Base-by-base conservation (phyloP, 1,140 invertebrate species). In the Akabosia matsudoensis region DNA sequence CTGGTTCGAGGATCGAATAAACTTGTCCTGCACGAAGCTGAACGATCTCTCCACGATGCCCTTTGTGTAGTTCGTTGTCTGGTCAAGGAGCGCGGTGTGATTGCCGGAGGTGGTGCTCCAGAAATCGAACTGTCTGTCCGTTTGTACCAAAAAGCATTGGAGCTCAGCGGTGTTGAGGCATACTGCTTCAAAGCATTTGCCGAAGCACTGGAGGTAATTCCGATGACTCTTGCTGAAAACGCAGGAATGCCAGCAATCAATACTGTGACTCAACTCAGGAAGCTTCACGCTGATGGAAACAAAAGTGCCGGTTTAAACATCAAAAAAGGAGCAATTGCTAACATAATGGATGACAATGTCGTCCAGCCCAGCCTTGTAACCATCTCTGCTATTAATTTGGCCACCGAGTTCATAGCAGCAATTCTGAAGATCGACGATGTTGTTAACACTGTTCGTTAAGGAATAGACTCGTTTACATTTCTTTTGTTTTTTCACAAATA, bases 381-480 rank as follows among this genome's bases (percentile, higher is more conserved):
- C 26, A 91, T 91, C 7, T 97, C 94, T 82, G 95, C 97, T 28
- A 92, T 99, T 75, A 96, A 91, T 74, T 89, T 99, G 76, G 93
- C 98, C 78, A 92, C 97, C 0, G 98, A 99, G 88, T 98, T 96
- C 73, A 96, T 99, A 73, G 90, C 97, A 74, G 95, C 94, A 80
- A 98, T 99, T 86, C 88, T 99, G 76, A 99, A 99, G 87, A 99
- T 99, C 83, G 98, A 99, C 86, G 98, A 99, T 87, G 98, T 99
- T 86, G 89, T 91, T 79, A 85, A 72, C 45, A 72, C 70, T 7
- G 70, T 72, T 4, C 70, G 70, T 72, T 72, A 72, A 72, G 28
- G 10, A 45, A 61, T 61, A 24, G 54, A n/a, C 4, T 67, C 31
- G 28, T 67, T 67, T 67, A 30, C 24, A 67, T 30, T 67, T 10